These are phyloP conservation scores for Odocoileus hemionus DNA, from an alignment of 2,113 vertebrate species.

Conservation along the genomic window DNA sequence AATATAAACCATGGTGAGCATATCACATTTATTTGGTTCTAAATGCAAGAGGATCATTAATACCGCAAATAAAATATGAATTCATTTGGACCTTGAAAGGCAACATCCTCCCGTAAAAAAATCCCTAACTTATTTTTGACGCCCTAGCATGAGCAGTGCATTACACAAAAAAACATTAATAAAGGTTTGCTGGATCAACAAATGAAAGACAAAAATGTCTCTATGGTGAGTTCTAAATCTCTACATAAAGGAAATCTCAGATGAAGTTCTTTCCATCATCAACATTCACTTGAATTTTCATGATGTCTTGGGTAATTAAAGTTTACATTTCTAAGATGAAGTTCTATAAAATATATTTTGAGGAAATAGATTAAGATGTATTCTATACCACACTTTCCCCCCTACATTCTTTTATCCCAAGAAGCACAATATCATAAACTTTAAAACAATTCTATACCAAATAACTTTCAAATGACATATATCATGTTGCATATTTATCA, in stretches of 20 bases:
- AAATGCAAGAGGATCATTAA: background rate
- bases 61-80: background rate
- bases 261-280: constrained; percentile 24
- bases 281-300: constrained; percentile 34
- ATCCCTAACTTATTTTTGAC: background rate
- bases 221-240: background rate
- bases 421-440: background rate
- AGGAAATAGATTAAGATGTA: background rate
- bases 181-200: constrained; percentile 21
- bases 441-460: background rate
- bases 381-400: background rate
- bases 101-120: background rate
- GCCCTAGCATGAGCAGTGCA: background rate
- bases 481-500: background rate
- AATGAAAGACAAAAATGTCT: constrained; percentile 12
- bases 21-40: background rate
- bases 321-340: constrained; percentile 5
- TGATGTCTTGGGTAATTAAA: background rate
- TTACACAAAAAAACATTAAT: constrained; percentile 30
- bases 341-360: constrained; percentile 24
- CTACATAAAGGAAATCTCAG: background rate
- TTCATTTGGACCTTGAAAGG: background rate
- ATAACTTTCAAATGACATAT: constrained; percentile 25
- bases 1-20: background rate
- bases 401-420: background rate